Percentiles rank a stretch among this genome's conserved stretches.
Evolutionary conservation across 2,888 invertebrate species (phyloP).

Genomic region (Augiades crinisus): DNA sequence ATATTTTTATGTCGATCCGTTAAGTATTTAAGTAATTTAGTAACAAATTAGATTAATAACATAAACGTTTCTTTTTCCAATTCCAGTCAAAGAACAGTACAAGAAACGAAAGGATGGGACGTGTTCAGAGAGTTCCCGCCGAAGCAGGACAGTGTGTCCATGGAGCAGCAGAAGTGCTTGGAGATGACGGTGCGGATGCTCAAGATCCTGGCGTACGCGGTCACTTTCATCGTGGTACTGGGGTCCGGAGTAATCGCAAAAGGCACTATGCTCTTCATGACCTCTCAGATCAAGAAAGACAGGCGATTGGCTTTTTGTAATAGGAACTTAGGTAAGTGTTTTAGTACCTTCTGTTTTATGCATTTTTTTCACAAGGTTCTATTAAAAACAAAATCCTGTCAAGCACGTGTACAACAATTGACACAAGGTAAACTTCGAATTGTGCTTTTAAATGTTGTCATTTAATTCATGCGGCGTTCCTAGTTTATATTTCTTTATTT

Average conservation of each 20-base stretch:
- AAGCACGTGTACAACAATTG: no score
- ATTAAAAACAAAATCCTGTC: not conserved
- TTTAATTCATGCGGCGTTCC: no score
- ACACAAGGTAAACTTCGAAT: no score
- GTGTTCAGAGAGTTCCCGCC: conserved; percentile 96
- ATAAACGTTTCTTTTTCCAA: conserved; percentile 27
- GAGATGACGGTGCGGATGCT: conserved; percentile 92
- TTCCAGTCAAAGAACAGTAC: conserved; percentile 90
- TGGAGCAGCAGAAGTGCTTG: conserved; percentile 93
- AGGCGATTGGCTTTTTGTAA: conserved; percentile 91
- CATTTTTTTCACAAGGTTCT: no score
- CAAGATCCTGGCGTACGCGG: conserved; percentile 91
- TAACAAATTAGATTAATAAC: no score
- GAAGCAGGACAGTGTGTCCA: conserved; percentile 93
- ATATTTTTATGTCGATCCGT: no score
- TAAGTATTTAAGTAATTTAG: no score
- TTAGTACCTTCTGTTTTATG: no score
- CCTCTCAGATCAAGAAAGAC: conserved; percentile 91
- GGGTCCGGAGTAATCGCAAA: conserved; percentile 93
- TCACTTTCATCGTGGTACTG: conserved; percentile 93
- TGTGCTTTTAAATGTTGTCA: no score
- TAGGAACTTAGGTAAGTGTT: conserved; percentile 87
- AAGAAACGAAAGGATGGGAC: conserved; percentile 97
- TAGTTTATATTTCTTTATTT: no score
- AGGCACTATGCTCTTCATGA: conserved; percentile 94